Evolutionary conservation across 2,797 vertebrate species (phyloP), one percentile per base, ranked within the genome.

Genomic region (Sebastes nivosus): DNA sequence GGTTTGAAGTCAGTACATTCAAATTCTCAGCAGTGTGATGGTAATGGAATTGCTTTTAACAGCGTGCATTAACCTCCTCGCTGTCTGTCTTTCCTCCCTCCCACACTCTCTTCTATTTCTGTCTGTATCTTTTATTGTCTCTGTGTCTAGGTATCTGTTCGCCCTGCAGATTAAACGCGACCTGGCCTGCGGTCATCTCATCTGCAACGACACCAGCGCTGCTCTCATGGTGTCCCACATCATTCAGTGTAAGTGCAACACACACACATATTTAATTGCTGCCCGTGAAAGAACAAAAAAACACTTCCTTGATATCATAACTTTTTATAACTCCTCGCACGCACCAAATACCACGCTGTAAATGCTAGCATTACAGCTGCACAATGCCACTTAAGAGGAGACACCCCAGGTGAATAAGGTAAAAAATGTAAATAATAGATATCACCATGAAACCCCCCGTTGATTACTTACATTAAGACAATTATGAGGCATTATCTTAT

Each of bases 151-250:
- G 96, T 99, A 99, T 94, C 94, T 98, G 88, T 99, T 99, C 86
- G 98, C 98, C 34, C 95, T 99, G 88, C 98, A 99, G 93, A 97
- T 99, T 74, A 98, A 97, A 89, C 98, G 96, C 57, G 98, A 99
- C 90, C 90, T 99, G 91, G 96, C 96, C 65, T 97, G 97, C 52
- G 97, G 97, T 79, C 95, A 90, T 58, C 90, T 99, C 83, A 97
- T 96, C 0, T 98, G 97, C 80, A 99, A 97, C 1, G 98, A 98
- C 83, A 97, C 96, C 88, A 98, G 97, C 42, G 95, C 97, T 2
- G 97, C 98, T 14, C 97, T 99, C 77, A 91, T 99, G 93, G 96
- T 98, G 77, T 98, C 98, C 0, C 97, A 98, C 84, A 98, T 99
- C 79, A 96, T 99, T 22, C 98, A 99, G 68, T 98, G 98, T 99